These are phyloP conservation scores for Hirundichthys speculiger DNA, from an alignment of 2,113 vertebrate genomes.

Conservation along the genomic window DNA sequence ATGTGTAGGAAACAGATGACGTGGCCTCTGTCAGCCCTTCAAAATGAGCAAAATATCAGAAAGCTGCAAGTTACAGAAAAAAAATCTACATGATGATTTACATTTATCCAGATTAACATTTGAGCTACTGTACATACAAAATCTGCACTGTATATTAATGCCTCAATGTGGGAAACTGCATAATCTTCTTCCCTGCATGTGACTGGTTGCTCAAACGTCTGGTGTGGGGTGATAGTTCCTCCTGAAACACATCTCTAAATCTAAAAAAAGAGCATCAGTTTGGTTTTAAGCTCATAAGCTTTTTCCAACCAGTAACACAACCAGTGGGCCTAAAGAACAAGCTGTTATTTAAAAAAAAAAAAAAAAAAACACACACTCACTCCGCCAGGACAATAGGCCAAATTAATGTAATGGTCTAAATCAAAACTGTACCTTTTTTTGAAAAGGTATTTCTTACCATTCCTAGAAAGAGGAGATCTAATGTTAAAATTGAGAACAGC, in stretches of 20 bases:
- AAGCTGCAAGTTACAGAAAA: slow-evolving; percentile 17
- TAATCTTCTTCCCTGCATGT: neutral
- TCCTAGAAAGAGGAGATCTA: slow-evolving; percentile 50
- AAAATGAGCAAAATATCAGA: slow-evolving; percentile 20
- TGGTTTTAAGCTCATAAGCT: slow-evolving; percentile 31
- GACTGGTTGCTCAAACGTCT: neutral
- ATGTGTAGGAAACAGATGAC: slow-evolving; percentile 30
- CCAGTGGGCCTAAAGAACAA: slow-evolving; percentile 25
- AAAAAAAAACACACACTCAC: slow-evolving; percentile 30
- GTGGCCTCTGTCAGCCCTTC: slow-evolving; percentile 32
- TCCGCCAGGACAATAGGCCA: slow-evolving; percentile 42
- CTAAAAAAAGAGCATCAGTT: slow-evolving; percentile 27
- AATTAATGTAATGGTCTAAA: slow-evolving; percentile 57
- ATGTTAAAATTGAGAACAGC: slow-evolving; percentile 65
- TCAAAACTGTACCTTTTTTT: slow-evolving; percentile 62
- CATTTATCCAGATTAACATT: slow-evolving; percentile 20
- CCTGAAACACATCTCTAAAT: neutral
- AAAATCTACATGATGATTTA: neutral
- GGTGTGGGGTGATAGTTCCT: neutral
- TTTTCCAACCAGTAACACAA: slow-evolving; percentile 33
- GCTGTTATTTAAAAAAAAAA: slow-evolving; percentile 38
- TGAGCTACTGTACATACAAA: neutral
- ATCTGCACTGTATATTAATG: no score
- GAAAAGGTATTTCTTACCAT: slow-evolving; percentile 53
- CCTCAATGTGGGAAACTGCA: no score